phyloP scores from a whole-genome alignment of 2,888 invertebrate species.

The Ophion costatus region DNA sequence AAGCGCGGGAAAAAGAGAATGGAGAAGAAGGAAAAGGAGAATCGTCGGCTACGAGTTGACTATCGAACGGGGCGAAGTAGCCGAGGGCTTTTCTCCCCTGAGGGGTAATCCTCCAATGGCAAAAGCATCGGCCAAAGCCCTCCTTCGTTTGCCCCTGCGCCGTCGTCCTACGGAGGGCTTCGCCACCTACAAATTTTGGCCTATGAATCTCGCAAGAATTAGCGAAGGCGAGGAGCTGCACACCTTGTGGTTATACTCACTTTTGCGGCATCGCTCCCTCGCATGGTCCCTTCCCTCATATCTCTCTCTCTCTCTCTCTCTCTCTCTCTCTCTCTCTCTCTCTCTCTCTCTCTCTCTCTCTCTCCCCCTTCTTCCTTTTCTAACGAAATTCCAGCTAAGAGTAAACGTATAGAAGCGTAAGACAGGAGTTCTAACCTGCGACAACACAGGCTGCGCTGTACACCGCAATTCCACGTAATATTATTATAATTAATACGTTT shows the following conservation, averaged over 20 bases:
- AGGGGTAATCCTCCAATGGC: constrained; percentile 35
- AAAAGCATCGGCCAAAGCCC: constrained; percentile 24
- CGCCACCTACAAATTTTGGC: constrained; percentile 61
- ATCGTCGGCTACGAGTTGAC: constrained; percentile 38
- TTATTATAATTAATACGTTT: constrained; percentile 31
- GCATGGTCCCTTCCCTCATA: neutral
- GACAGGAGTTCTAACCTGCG: constrained; percentile 21
- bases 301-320: too few relatives aligned
- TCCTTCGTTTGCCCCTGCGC: constrained; percentile 7
- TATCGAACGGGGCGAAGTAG: constrained; percentile 54
- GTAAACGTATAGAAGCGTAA: constrained; percentile 21
- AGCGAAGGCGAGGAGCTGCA: constrained; percentile 40
- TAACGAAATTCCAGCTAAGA: constrained; percentile 21
- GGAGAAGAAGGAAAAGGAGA: constrained; percentile 14
- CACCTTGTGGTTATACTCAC: constrained; percentile 46
- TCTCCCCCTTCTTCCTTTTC: constrained; percentile 7
- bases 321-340: neutral
- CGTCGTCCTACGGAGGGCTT: constrained; percentile 34
- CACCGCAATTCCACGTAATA: constrained; percentile 41
- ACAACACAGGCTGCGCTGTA: constrained; percentile 34
- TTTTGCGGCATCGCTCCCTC: constrained; percentile 18
- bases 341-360: neutral
- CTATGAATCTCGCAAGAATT: constrained; percentile 62
- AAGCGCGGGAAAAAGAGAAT: constrained; percentile 22
- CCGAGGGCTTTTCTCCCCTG: constrained; percentile 24